Base-by-base conservation (phyloP, 2,113 vertebrate species). In the Hepsetus odoe region DNA sequence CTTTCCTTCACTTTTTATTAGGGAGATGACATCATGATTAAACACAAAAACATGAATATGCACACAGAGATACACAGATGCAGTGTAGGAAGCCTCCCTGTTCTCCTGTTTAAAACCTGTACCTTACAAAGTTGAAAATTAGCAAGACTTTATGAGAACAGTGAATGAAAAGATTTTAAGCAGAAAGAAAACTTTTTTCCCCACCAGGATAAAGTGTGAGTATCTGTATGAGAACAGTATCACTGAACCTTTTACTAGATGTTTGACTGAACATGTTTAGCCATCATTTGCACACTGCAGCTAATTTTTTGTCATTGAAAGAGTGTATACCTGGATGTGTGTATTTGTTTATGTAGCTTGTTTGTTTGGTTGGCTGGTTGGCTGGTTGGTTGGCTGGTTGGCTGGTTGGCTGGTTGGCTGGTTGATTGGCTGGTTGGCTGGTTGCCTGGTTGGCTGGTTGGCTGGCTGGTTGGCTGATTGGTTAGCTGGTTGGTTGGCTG, bases 1-100 rank as follows among this genome's bases (percentile, higher is more conserved):
- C 97, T 98, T 95, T 97, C 96, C 96, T 95, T 96, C 97, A 97
- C 96, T 95, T 96, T 98, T 96, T 97, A 97, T 98, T 97, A 97
- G 95, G 92, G 93, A 94, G 93, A 95, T 98, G 97, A 97, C 96
- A 97, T 94, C 94, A 97, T 98, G 96, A 98, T 99, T 98, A 97
- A 97, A 95, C 3, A 14, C 56, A 61, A 79, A 79, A 64, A 71
- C 46, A 72, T 79, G 68, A 16, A 78, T 30, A 64, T 33, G 35
- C 64, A 70, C 38, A 59, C 26, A 68, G n/a, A 14, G 11, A 59
- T 7, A 59, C 58, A 32, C 58, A 30, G 26, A 30, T 30, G 24
- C 28, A 16, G 26, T 10, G 16, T 20, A 22, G 33, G 33, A n/a
- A 38, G 32, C 1, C 20, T 35, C 32, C 10, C 32, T 11, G 11